These are phyloP conservation scores for Clepsis dumicolana DNA, from an alignment of 2,888 invertebrate genomes.

Conservation along the genomic window DNA sequence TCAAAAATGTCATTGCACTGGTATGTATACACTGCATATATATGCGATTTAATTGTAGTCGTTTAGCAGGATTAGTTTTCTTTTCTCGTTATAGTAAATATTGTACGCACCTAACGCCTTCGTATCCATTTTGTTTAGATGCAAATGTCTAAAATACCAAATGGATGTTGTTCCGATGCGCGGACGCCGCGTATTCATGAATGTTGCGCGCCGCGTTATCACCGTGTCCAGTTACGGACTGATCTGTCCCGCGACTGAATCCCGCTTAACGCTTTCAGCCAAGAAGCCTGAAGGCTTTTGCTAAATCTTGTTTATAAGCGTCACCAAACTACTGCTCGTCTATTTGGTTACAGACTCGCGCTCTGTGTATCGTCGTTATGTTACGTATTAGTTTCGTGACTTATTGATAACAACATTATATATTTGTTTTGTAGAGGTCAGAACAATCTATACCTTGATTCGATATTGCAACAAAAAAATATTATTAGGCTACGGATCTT, in stretches of 20 bases:
- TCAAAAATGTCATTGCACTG: no score
- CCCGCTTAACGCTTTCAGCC: conserved; percentile 47
- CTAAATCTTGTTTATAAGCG: conserved; percentile 28
- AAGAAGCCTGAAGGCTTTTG: conserved; percentile 53
- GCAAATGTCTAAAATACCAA: not conserved
- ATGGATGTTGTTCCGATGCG: not conserved
- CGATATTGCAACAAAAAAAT: no score
- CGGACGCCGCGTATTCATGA: conserved; percentile 24
- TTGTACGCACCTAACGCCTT: conserved; percentile 17
- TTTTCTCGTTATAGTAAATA: not conserved
- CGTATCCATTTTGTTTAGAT: conserved; percentile 22
- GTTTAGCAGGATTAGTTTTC: not conserved
- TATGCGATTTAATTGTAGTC: not conserved
- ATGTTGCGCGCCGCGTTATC: conserved; percentile 53
- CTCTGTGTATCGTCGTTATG: not conserved
- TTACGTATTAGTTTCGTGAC: not conserved
- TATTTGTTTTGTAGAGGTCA: not conserved
- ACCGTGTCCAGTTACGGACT: conserved; percentile 57
- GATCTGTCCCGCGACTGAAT: conserved; percentile 54
- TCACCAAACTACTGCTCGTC: conserved; percentile 6
- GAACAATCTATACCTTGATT: not conserved
- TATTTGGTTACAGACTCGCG: conserved; percentile 8
- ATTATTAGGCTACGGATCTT: no score
- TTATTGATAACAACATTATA: not conserved
- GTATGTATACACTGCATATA: not conserved